Conservation (phyloP, 2,888 invertebrate species). For the Pterostichus madidus region DNA sequence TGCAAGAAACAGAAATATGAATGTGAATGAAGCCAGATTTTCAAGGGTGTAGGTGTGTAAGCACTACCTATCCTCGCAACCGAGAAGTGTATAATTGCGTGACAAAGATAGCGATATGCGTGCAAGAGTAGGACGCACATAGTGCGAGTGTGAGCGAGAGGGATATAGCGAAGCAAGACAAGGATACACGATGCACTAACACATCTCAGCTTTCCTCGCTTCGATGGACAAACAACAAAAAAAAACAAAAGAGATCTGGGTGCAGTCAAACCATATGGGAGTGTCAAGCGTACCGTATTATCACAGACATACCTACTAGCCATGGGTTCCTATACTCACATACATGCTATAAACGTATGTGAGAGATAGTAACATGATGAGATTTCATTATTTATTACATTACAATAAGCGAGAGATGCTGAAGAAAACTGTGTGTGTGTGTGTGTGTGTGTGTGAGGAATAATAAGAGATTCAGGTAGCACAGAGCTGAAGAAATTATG, state of each 20-base stretch:
- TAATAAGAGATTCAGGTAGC: slow-evolving; percentile 14
- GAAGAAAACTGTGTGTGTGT: background rate
- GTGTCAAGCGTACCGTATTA: slow-evolving; percentile 10
- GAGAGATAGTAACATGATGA: background rate
- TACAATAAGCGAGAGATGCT: slow-evolving; percentile 23
- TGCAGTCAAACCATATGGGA: slow-evolving; percentile 46
- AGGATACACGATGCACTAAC: too few relatives aligned
- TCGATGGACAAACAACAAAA: slow-evolving; percentile 47
- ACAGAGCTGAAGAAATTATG: slow-evolving; percentile 25
- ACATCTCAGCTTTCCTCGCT: slow-evolving; percentile 39
- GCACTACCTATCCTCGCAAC: too few relatives aligned
- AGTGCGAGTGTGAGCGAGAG: too few relatives aligned
- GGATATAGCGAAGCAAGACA: background rate
- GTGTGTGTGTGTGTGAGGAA: background rate
- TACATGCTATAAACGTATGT: slow-evolving; percentile 1
- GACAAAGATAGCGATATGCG: too few relatives aligned
- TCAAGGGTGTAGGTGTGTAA: too few relatives aligned
- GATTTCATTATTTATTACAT: slow-evolving; percentile 38
- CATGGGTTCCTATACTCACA: background rate
- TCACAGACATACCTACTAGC: background rate
- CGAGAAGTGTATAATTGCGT: too few relatives aligned
- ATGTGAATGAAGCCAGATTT: too few relatives aligned
- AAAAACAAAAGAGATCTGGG: slow-evolving; percentile 46
- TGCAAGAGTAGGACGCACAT: too few relatives aligned
- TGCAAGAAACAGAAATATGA: too few relatives aligned